Conservation (phyloP, 37 sponge, comb jelly and placozoan species). For the Theonella swinhoei region DNA sequence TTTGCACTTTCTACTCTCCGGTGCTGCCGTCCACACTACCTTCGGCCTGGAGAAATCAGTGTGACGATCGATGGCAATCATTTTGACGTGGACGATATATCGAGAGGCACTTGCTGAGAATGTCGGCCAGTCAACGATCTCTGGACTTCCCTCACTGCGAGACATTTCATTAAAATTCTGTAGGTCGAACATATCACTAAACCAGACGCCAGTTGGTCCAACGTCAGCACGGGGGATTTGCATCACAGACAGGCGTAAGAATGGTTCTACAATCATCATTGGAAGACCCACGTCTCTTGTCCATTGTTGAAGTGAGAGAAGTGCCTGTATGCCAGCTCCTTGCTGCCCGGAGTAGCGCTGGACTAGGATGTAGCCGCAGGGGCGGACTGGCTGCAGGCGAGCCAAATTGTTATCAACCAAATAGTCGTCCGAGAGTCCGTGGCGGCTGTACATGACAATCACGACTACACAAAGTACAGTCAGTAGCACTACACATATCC, state of each 20-base stretch:
- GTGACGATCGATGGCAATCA: neutral
- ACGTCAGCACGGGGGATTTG: neutral
- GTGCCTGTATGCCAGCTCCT: slow-evolving; percentile 6
- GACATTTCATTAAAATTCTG: neutral
- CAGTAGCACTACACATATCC: too few species aligned
- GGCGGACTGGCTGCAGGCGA: too few species aligned
- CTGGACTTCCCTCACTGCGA: neutral
- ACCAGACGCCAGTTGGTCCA: neutral
- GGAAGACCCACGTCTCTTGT: neutral
- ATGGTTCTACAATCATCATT: slow-evolving; percentile 10
- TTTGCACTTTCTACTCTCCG: neutral
- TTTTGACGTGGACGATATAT: neutral
- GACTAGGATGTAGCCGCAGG: neutral
- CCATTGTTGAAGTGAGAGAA: slow-evolving; percentile 9
- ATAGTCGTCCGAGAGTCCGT: too few species aligned
- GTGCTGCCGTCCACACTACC: neutral
- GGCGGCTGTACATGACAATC: too few species aligned
- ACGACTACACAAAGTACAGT: too few species aligned
- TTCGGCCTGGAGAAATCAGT: neutral
- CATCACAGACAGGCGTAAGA: neutral
- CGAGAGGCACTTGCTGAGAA: neutral
- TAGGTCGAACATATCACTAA: slow-evolving; percentile 17
- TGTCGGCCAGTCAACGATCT: neutral
- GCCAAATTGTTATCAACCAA: too few species aligned
- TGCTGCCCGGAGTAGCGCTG: slow-evolving; percentile 17